Evolutionary conservation across 35 echinoderm and acorn worm species (phyloP).

Genomic region (Lytechinus pictus): DNA sequence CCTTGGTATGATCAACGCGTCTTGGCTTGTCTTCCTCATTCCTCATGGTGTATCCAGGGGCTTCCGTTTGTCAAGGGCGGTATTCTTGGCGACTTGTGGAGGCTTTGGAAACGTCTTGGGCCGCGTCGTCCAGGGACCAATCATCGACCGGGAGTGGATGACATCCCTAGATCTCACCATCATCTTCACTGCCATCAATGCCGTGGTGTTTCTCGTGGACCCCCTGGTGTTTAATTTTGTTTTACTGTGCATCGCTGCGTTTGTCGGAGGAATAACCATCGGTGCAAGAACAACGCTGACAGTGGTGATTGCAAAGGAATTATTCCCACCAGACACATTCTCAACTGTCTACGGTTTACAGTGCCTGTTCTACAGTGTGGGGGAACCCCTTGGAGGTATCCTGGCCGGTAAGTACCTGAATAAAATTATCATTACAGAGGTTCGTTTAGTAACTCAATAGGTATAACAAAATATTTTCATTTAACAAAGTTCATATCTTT

Average conservation of each 20-base stretch:
- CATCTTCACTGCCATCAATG: not conserved
- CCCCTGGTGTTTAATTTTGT: not conserved
- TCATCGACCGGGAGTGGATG: slow-evolving; percentile 9
- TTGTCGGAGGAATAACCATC: slow-evolving; percentile 9
- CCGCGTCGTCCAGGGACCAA: slow-evolving; percentile 47
- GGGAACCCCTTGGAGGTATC: not conserved
- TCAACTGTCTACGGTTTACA: not conserved
- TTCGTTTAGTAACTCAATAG: too few species aligned
- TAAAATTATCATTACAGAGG: too few species aligned
- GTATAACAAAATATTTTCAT: too few species aligned
- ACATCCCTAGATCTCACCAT: slow-evolving; percentile 28
- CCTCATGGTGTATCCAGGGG: slow-evolving; percentile 54
- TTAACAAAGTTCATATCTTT: too few species aligned
- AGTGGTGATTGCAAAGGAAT: not conserved
- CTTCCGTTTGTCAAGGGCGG: not conserved
- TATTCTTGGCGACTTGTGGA: slow-evolving; percentile 40
- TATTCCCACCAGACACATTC: not conserved
- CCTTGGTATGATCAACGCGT: not conserved
- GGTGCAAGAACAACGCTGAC: slow-evolving; percentile 21
- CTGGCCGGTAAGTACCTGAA: not conserved
- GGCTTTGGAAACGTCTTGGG: slow-evolving; percentile 47
- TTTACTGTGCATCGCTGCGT: not conserved
- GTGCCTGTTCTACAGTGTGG: slow-evolving; percentile 16
- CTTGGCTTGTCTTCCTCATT: slow-evolving; percentile 57
- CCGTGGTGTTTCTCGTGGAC: slow-evolving; percentile 28